Evolutionary conservation across 2,888 invertebrate species (phyloP).

Genomic region (Rotaria socialis): DNA sequence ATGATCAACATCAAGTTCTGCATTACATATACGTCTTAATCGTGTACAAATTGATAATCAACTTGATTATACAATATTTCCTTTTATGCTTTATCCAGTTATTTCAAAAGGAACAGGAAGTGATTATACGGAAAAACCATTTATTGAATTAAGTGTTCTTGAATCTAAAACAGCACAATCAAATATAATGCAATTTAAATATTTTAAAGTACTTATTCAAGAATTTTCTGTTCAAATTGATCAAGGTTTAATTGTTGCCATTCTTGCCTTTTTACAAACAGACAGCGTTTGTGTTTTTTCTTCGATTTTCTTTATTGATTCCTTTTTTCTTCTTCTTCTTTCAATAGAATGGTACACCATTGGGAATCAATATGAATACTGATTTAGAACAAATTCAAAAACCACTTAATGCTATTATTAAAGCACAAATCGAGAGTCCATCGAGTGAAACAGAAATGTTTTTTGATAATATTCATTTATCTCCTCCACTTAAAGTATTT

Average conservation of each 20-base stretch:
- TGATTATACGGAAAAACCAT: conserved; percentile 37
- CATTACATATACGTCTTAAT: conserved; percentile 7
- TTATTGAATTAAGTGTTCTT: conserved; percentile 41
- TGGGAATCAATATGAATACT: not conserved
- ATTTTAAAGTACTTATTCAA: conserved; percentile 79
- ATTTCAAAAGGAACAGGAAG: conserved; percentile 32
- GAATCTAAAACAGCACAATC: conserved; percentile 39
- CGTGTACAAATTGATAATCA: conserved; percentile 76
- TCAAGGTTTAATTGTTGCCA: conserved; percentile 80
- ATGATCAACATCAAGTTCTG: not conserved
- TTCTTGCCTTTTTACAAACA: conserved; percentile 74
- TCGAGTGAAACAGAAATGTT: conserved; percentile 70
- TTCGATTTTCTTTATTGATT: not conserved
- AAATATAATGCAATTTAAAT: conserved; percentile 61
- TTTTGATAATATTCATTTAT: conserved; percentile 90
- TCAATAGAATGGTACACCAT: not conserved
- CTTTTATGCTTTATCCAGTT: conserved; percentile 54
- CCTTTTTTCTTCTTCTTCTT: not conserved
- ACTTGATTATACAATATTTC: conserved; percentile 79
- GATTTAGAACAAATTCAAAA: conserved; percentile 23
- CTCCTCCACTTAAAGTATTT: conserved; percentile 69
- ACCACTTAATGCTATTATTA: not conserved
- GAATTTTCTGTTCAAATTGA: conserved; percentile 94
- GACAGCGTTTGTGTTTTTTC: conserved; percentile 53
- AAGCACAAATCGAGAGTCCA: not conserved